Conservation (phyloP, 2,113 vertebrate species). For the Donacobius atricapilla region DNA sequence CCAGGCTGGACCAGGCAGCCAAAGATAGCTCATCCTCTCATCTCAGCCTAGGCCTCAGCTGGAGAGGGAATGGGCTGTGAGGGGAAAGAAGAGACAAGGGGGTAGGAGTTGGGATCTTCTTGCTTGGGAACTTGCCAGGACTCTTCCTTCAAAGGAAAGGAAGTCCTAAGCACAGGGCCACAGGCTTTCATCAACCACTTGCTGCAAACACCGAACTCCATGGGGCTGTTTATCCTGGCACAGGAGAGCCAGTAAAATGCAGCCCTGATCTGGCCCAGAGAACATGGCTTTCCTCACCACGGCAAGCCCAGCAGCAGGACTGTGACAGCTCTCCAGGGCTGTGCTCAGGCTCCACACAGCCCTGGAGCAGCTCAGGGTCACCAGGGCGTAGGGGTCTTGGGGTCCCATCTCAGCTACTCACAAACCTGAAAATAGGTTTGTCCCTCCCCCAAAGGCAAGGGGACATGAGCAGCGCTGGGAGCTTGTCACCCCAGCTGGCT, state of each 20-base stretch:
- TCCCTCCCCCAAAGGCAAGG: neutral
- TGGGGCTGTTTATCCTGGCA: constrained; percentile 39
- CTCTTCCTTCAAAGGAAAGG: constrained; percentile 27
- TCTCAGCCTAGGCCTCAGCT: neutral
- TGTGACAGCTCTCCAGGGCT: neutral
- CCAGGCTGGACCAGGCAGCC: neutral
- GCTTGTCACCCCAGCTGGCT: neutral
- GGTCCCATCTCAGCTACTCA: neutral
- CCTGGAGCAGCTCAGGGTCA: neutral
- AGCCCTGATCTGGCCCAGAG: accelerated
- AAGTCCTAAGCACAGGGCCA: neutral
- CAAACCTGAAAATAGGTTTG: neutral
- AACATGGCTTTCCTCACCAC: neutral
- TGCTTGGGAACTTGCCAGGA: neutral
- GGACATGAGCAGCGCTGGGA: accelerated
- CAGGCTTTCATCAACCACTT: neutral
- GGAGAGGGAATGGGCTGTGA: neutral
- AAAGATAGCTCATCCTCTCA: neutral
- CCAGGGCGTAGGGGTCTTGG: neutral
- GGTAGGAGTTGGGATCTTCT: neutral
- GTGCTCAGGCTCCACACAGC: neutral
- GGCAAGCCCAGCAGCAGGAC: neutral
- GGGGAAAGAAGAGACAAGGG: neutral
- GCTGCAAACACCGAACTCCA: neutral
- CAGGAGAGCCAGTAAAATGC: neutral